These are phyloP conservation scores for Trichonephila clavata DNA, from an alignment of 1,140 invertebrate genomes.

Conservation along the genomic window DNA sequence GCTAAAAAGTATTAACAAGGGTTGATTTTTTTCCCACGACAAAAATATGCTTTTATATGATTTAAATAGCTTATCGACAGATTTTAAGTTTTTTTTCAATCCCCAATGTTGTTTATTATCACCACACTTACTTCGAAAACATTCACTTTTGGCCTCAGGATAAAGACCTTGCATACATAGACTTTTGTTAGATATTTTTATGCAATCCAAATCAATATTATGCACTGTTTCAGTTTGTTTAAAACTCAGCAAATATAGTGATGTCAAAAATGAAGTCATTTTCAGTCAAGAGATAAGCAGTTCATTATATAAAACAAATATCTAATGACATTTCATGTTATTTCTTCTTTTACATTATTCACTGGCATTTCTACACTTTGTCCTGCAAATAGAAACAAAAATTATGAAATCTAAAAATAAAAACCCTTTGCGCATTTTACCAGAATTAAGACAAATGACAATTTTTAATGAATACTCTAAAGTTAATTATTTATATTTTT, in stretches of 20 bases:
- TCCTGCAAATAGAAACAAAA: not conserved
- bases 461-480: no score
- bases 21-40: constrained; percentile 65
- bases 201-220: constrained; percentile 51
- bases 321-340: not conserved
- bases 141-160: constrained; percentile 52
- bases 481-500: no score
- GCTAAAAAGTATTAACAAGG: constrained; percentile 62
- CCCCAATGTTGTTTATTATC: constrained; percentile 34
- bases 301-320: not conserved
- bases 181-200: constrained; percentile 56
- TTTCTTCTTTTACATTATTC: not conserved
- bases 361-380: not conserved
- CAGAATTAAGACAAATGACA: not conserved
- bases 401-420: not conserved
- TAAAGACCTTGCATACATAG: constrained; percentile 28
- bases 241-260: constrained; percentile 65
- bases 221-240: constrained; percentile 37
- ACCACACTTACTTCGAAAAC: constrained; percentile 16
- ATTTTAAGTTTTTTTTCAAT: constrained; percentile 57
- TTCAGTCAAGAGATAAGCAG: not conserved
- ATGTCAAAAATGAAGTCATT: constrained; percentile 69
- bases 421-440: not conserved
- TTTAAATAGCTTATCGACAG: constrained; percentile 44
- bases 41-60: constrained; percentile 63